Base-by-base conservation (phyloP, 2,113 vertebrate genomes). In the Sminthopsis crassicaudata region DNA sequence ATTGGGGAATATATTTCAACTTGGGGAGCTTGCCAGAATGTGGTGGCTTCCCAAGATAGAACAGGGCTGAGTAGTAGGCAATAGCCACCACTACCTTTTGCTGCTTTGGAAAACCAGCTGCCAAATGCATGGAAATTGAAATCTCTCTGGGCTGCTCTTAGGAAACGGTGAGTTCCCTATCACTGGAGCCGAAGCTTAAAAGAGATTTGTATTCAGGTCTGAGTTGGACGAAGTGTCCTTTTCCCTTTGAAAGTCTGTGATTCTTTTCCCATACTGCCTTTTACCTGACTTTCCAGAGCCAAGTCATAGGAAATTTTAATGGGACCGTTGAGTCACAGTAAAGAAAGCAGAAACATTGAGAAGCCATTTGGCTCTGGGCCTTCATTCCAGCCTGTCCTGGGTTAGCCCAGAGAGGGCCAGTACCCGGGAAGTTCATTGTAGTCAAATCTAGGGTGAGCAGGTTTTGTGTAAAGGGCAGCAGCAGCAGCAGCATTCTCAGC, bases 11-110 rank as follows among this genome's bases (percentile, higher is more conserved):
- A 22, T 6, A 84, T 84, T 48, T 42, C 67, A 84, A 42, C 36
- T 84, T 84, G n/a, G 67, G 19, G 67, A 84, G 7, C 36, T 84
- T 23, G 67, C 36, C 67, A 84, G 67, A 42, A 19, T 84, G n/a
- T 42, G 42, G n/a, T 9, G 22, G 67, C 67, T 84, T 84, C 67
- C n/a, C n/a, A 84, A 23, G 67, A 42, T 42, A 84, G 67, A 42
- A 84, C 14, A 76, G 91, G 96, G 95, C 53, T 42, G 51, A 50
- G 67, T 91, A 60, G 12, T 54, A 53, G 93, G 8, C 89, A 92
- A 91, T 91, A 30, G 46, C 60, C 96, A 76, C 76, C 96, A 91
- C 94, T 93, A 89, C 89, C 94, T 96, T 60, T 95, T 26, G 84
- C 57, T 52, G 48, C 91, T 90, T 97, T 90, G 46, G 50, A 14